phyloP scores from a whole-genome alignment of 2,797 vertebrate species.

The Phataginus tetradactyla region DNA sequence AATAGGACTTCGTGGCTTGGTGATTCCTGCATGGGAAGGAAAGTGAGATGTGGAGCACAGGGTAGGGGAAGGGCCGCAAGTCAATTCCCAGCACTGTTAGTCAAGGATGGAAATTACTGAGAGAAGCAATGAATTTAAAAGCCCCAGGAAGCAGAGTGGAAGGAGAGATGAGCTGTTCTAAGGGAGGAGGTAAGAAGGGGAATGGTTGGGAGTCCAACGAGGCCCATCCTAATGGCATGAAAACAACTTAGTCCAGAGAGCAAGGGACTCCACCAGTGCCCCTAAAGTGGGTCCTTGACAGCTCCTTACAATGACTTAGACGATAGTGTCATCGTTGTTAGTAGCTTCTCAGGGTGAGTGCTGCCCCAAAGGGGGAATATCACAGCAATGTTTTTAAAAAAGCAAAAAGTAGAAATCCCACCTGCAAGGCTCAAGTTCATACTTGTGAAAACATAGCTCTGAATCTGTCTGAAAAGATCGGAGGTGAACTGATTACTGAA shows the following conservation, averaged over 20 bases:
- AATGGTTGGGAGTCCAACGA: background rate
- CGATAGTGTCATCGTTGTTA: constrained; percentile 55
- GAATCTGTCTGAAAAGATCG: background rate
- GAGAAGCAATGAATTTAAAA: constrained; percentile 80
- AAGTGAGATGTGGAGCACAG: constrained; percentile 80
- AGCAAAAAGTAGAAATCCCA: background rate
- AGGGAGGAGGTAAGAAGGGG: background rate
- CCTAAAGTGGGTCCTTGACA: background rate
- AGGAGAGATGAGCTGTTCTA: constrained; percentile 7
- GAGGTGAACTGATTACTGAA: no score
- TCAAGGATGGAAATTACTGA: constrained; percentile 84
- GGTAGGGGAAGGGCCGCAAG: constrained; percentile 80
- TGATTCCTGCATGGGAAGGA: constrained; percentile 77
- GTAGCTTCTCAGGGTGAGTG: background rate
- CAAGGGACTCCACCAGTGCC: background rate
- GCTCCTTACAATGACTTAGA: constrained; percentile 26
- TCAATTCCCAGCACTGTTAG: constrained; percentile 82
- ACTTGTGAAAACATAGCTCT: background rate
- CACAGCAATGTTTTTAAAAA: background rate
- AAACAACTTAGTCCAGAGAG: constrained; percentile 47
- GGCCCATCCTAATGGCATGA: constrained; percentile 14
- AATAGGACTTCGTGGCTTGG: constrained; percentile 85
- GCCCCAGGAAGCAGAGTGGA: constrained; percentile 54
- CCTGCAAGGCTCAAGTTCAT: background rate
- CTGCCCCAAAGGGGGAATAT: background rate